phyloP scores from a whole-genome alignment of 1,140 invertebrate genomes.

The Reticulitermes speratus region DNA sequence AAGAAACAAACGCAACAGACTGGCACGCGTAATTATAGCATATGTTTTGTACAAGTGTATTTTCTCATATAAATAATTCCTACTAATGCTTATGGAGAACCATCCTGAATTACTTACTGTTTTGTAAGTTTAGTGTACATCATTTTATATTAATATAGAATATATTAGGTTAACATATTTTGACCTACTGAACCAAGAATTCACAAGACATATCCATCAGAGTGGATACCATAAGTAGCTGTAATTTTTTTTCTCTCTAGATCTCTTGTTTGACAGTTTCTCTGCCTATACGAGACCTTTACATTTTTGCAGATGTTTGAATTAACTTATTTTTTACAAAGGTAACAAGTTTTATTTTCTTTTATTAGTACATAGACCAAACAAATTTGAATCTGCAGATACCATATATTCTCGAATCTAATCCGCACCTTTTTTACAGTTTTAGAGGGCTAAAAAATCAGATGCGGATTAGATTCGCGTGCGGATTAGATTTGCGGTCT shows the following conservation, averaged over 20 bases:
- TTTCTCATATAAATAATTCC: not conserved
- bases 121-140: conserved; percentile 11
- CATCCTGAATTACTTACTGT: not conserved
- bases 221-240: not conserved
- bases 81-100: not conserved
- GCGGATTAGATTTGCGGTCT: too few species aligned
- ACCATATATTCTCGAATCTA: too few species aligned
- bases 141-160: not conserved
- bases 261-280: not conserved
- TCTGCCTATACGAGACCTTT: not conserved
- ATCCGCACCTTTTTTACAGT: too few species aligned
- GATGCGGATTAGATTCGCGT: too few species aligned
- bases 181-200: conserved; percentile 6
- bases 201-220: conserved; percentile 2
- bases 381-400: too few species aligned
- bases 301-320: not conserved
- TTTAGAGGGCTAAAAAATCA: too few species aligned
- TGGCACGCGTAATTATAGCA: not conserved
- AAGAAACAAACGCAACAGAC: not conserved
- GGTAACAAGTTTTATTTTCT: too few species aligned
- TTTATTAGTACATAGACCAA: too few species aligned
- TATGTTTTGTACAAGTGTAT: not conserved
- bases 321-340: not conserved
- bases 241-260: not conserved
- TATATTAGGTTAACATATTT: conserved; percentile 8